phyloP scores from a whole-genome alignment of 2,888 invertebrate species.

The Lycaena phlaeas region DNA sequence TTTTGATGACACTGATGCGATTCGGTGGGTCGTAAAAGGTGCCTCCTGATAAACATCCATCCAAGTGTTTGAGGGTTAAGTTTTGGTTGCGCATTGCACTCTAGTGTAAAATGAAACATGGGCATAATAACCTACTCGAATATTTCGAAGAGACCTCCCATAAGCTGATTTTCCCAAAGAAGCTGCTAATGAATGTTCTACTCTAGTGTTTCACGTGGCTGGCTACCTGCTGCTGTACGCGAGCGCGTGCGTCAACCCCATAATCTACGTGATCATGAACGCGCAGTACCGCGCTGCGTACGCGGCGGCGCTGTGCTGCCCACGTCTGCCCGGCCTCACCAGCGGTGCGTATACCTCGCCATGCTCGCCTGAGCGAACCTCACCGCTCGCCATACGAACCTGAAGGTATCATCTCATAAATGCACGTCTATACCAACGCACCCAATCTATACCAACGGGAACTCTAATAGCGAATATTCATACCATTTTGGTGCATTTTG shows the following conservation, averaged over 20 bases:
- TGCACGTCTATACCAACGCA: background rate
- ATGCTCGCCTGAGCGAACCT: conserved; percentile 53
- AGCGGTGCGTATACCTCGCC: conserved; percentile 73
- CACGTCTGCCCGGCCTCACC: conserved; percentile 71
- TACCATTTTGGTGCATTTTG: no score
- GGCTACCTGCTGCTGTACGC: conserved; percentile 90
- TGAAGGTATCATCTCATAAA: conserved; percentile 51
- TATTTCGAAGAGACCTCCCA: no score
- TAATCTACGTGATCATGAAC: conserved; percentile 96
- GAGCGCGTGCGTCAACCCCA: conserved; percentile 93
- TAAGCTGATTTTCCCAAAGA: no score
- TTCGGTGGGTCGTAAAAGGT: no score
- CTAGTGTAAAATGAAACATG: no score
- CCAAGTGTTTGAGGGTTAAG: no score
- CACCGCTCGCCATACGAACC: conserved; percentile 47
- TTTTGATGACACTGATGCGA: no score
- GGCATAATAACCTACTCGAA: no score
- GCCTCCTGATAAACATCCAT: no score
- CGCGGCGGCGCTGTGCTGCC: conserved; percentile 83
- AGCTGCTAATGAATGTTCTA: no score
- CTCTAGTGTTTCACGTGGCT: conserved; percentile 79
- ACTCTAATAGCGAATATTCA: background rate
- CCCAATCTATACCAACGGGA: no score
- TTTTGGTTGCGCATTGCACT: no score
- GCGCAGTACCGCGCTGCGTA: conserved; percentile 94